Conservation (phyloP, 2,797 vertebrate species). For the Schizopygopsis pylzovi region DNA sequence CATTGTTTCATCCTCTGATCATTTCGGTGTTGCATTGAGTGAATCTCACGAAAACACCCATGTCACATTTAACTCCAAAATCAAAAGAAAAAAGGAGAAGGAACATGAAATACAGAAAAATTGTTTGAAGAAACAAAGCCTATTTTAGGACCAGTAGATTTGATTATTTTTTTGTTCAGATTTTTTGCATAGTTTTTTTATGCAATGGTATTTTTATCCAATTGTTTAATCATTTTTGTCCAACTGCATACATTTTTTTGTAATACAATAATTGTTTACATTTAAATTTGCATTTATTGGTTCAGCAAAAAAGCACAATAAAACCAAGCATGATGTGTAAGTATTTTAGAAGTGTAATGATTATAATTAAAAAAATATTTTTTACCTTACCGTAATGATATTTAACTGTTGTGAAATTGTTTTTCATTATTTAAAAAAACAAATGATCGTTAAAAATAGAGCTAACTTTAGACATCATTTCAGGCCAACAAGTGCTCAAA, state of each 20-base stretch:
- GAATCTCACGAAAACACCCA: background rate
- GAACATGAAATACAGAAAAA: background rate
- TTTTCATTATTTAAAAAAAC: background rate
- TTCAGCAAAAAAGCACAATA: background rate
- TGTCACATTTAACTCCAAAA: background rate
- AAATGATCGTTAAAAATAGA: too few species aligned
- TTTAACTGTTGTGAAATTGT: background rate
- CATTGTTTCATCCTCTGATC: constrained; percentile 4
- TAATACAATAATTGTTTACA: background rate
- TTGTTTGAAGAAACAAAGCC: background rate
- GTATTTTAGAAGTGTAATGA: background rate
- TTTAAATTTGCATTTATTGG: background rate
- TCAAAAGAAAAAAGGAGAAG: background rate
- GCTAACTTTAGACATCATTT: background rate
- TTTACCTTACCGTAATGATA: background rate
- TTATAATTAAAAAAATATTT: background rate
- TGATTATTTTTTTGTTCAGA: background rate
- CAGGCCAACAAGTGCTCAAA: background rate
- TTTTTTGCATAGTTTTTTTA: background rate
- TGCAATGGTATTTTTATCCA: too few species aligned
- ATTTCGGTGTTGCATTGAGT: background rate
- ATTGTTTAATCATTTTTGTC: too few species aligned
- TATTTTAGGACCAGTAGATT: background rate
- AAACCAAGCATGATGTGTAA: background rate
- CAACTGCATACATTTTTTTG: background rate